Evolutionary conservation across 2,113 vertebrate genomes (phyloP).

Genomic region (Todiramphus saurophagus): DNA sequence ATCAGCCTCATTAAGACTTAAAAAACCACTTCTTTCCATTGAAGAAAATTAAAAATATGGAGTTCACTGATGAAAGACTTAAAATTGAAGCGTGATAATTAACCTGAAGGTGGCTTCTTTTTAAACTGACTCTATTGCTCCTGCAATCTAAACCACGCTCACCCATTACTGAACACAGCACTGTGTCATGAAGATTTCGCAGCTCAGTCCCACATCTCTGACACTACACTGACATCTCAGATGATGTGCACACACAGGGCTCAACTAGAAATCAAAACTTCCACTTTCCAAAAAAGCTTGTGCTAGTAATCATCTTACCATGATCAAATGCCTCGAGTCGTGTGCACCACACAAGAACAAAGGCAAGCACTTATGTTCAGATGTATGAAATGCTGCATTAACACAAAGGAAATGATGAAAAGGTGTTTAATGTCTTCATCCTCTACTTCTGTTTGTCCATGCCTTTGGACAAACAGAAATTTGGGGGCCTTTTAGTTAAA

Average conservation of each 20-base stretch:
- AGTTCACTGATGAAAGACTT: not conserved
- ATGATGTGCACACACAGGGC: rapidly evolving
- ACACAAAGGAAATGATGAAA: not conserved
- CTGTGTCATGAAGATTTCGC: not conserved
- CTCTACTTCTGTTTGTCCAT: not conserved
- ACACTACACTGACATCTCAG: not conserved
- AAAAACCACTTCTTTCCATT: not conserved
- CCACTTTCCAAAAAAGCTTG: not conserved
- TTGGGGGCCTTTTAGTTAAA: rapidly evolving
- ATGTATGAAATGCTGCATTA: not conserved
- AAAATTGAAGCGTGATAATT: not conserved
- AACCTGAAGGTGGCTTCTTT: not conserved
- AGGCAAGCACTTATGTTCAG: not conserved
- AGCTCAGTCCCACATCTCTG: not conserved
- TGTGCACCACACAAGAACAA: rapidly evolving
- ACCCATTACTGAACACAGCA: not conserved
- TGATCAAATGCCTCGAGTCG: not conserved
- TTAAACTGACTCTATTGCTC: not conserved
- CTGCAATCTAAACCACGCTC: not conserved
- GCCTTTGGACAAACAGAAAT: not conserved
- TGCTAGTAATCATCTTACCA: not conserved
- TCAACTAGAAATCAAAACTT: not conserved
- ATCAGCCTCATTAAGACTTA: not conserved
- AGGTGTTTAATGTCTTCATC: not conserved
- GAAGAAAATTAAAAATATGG: not conserved